Conservation (phyloP, 2,797 vertebrate species). For the Choloepus didactylus region DNA sequence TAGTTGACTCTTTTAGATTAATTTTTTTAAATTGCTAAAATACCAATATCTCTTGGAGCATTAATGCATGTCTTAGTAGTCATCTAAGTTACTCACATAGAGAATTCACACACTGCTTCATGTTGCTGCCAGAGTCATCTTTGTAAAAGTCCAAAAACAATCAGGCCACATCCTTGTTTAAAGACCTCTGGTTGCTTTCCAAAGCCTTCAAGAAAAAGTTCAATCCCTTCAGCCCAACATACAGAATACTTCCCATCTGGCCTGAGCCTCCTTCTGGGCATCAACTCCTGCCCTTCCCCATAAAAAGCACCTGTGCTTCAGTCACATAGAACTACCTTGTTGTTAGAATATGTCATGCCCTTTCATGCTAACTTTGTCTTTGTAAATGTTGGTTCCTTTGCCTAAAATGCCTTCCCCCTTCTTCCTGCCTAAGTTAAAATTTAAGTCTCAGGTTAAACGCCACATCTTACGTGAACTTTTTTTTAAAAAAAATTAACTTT, state of each 20-base stretch:
- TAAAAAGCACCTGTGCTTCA: not conserved
- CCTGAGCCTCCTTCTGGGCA: not conserved
- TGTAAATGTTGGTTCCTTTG: not conserved
- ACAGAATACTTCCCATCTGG: not conserved
- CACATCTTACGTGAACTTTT: not conserved
- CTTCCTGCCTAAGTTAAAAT: not conserved
- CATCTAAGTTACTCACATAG: not conserved
- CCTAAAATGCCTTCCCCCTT: not conserved
- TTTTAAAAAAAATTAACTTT: no score
- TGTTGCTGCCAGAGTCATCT: not conserved
- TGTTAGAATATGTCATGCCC: not conserved
- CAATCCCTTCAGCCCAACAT: not conserved
- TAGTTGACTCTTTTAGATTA: not conserved
- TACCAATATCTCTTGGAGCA: not conserved
- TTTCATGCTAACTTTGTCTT: not conserved
- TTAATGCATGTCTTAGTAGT: not conserved
- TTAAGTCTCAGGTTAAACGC: not conserved
- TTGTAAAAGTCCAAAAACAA: not conserved
- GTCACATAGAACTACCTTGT: not conserved
- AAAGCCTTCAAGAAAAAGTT: not conserved
- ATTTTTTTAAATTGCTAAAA: slow-evolving; percentile 5
- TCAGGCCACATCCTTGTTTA: not conserved
- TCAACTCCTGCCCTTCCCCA: not conserved
- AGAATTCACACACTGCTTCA: not conserved
- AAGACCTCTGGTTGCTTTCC: not conserved